These are phyloP conservation scores for Gryon sp. DNA, from an alignment of 1,140 invertebrate genomes.

Conservation along the genomic window DNA sequence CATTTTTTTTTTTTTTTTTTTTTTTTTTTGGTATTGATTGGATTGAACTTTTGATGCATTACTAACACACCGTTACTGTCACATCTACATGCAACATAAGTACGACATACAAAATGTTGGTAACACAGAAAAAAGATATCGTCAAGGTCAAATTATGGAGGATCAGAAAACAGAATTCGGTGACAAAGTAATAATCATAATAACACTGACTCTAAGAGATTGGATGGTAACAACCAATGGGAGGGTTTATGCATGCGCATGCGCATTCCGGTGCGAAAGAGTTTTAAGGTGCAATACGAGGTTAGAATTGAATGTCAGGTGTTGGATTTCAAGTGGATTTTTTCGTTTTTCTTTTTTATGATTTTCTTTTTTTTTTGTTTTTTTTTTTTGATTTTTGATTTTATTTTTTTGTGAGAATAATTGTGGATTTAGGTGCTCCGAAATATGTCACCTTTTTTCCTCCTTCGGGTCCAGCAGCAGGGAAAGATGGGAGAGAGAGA, in stretches of 20 bases:
- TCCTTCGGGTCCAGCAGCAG: slow-evolving; percentile 83
- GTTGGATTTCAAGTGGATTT: slow-evolving; percentile 72
- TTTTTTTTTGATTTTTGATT: slow-evolving; percentile 24
- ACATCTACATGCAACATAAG: slow-evolving; percentile 75
- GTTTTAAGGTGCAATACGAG: slow-evolving; percentile 70
- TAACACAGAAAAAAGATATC: slow-evolving; percentile 63
- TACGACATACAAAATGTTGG: slow-evolving; percentile 56
- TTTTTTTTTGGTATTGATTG: too few relatives aligned
- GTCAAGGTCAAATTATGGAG: slow-evolving; percentile 25
- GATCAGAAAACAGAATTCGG: slow-evolving; percentile 38
- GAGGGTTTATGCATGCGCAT: slow-evolving; percentile 75
- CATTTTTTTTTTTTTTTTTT: too few relatives aligned
- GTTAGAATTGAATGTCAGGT: slow-evolving; percentile 64
- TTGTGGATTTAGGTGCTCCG: slow-evolving; percentile 81
- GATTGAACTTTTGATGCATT: slow-evolving; percentile 6
- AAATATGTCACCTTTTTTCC: slow-evolving; percentile 86
- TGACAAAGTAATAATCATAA: slow-evolving; percentile 44
- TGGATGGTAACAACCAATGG: slow-evolving; percentile 52
- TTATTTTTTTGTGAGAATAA: slow-evolving; percentile 66
- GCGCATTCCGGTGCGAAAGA: slow-evolving; percentile 76
- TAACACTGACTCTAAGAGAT: slow-evolving; percentile 60
- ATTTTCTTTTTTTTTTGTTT: too few relatives aligned
- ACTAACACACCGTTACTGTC: slow-evolving; percentile 41
- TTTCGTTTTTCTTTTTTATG: slow-evolving; percentile 42
- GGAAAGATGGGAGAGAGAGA: slow-evolving; percentile 82